phyloP scores from a whole-genome alignment of 2,797 vertebrate genomes.

The Periophthalmus magnuspinnatus region DNA sequence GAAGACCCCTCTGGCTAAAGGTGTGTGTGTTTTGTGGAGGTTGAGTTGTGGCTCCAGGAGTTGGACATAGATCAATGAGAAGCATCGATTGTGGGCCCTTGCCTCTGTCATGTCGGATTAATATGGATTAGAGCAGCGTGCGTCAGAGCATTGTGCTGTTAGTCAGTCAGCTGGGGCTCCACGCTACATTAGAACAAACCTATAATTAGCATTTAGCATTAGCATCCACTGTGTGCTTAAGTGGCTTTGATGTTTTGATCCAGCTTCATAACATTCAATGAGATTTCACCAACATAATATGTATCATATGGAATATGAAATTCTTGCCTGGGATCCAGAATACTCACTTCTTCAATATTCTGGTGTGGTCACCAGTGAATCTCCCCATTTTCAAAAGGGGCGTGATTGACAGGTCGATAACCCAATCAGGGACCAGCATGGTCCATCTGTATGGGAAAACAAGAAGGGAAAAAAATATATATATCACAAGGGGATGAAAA shows the following conservation, averaged over 20 bases:
- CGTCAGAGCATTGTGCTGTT: background rate
- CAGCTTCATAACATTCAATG: background rate
- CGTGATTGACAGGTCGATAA: no score
- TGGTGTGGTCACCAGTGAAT: no score
- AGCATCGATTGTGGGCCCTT: slow-evolving; percentile 1
- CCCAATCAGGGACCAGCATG: no score
- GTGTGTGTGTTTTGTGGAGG: background rate
- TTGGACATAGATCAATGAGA: slow-evolving; percentile 4
- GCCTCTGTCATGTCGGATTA: slow-evolving; percentile 7
- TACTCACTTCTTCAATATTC: no score
- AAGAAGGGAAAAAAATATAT: no score
- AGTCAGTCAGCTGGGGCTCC: background rate
- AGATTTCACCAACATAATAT: background rate
- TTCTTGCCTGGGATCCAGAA: no score
- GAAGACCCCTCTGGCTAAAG: background rate
- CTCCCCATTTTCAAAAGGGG: no score
- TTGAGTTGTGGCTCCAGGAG: background rate
- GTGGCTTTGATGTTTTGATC: slow-evolving; percentile 7
- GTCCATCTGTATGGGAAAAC: no score
- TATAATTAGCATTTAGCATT: slow-evolving; percentile 1
- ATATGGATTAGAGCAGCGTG: slow-evolving; percentile 8
- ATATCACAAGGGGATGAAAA: no score
- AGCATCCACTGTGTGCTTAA: background rate
- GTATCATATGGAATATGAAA: no score
- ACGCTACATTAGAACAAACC: background rate